Base-by-base conservation (phyloP, 2,888 invertebrate species). In the Drosophila helvetica region DNA sequence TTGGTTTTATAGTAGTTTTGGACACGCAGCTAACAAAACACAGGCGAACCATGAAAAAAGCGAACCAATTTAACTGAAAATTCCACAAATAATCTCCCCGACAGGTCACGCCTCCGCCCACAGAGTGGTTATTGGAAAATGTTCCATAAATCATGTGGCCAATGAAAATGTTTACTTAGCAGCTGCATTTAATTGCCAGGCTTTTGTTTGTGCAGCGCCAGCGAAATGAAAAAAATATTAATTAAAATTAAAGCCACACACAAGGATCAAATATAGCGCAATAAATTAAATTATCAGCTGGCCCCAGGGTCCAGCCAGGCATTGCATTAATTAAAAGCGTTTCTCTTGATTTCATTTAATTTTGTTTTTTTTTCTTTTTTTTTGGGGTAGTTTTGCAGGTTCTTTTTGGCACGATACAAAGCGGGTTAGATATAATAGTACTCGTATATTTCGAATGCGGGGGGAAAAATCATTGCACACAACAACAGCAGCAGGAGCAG, bases 381-480 rank as follows among this genome's bases (percentile, higher is more conserved):
- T 30, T 45, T 55, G 17, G 15, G 15, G 42, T 52, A 42, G 27
- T 48, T 59, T 27, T 56, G 47, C 54, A 54, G 25, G 54, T 33
- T 54, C 27, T 50, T 67, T 45, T 58, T 18, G 62, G 68, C 66
- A 63, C 67, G 48, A 43, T 75, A 76, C 50, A 79, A 78, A 79
- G 80, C 80, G 70, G 72, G 75, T 67, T 33, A 22, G 27, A 8
- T 52, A 50, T 42, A 12, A 15, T 27, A 27, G 27, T 27, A 27
- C 7, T 1, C 27, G 78, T 77, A 79, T 80, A 81, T 74, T 72
- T 89, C 77, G 78, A 78, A 59, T 61, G 68, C 55, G 65, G 65
- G 51, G 52, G 17, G 45, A 73, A 78, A 83, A 89, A 89, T 88
- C 88, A 67, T 89, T 89, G 89, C 89, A 89, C 88, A 88, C 88